Evolutionary conservation across 2,888 invertebrate species (phyloP).

Genomic region (Troglohyphantes excavatus): DNA sequence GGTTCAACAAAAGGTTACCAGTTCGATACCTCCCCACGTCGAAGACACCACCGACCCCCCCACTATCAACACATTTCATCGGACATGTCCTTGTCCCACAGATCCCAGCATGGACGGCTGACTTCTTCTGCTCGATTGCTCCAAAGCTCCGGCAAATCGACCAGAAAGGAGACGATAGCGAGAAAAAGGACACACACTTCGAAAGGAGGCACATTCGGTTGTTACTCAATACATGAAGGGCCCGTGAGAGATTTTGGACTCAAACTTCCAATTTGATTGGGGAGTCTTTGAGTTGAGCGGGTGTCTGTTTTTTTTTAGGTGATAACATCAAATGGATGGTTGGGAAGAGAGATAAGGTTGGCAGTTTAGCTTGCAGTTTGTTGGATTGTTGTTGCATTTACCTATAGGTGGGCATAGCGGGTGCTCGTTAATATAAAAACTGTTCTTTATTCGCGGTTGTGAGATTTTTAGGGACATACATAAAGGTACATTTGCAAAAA

Average conservation of each 20-base stretch:
- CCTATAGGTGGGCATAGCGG: no score
- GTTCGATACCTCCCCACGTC: neutral
- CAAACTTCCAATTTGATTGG: slow-evolving; percentile 40
- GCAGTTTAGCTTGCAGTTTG: neutral
- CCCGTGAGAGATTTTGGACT: slow-evolving; percentile 13
- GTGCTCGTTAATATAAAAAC: no score
- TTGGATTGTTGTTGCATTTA: no score
- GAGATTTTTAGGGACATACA: no score
- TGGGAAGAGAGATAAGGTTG: slow-evolving; percentile 29
- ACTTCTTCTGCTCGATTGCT: slow-evolving; percentile 54
- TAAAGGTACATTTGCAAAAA: no score
- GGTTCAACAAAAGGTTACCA: no score
- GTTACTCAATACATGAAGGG: slow-evolving; percentile 35
- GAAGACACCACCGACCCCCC: slow-evolving; percentile 29
- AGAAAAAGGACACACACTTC: neutral
- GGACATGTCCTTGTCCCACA: slow-evolving; percentile 38
- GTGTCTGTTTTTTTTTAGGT: neutral
- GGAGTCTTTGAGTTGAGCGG: neutral
- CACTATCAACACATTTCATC: slow-evolving; percentile 46
- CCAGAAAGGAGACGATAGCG: slow-evolving; percentile 30
- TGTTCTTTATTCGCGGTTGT: no score
- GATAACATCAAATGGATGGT: slow-evolving; percentile 17
- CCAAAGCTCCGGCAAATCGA: slow-evolving; percentile 54
- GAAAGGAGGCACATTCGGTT: neutral
- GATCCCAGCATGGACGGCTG: slow-evolving; percentile 36